phyloP scores from a whole-genome alignment of 2,113 vertebrate species.

The Calyptomena viridis region DNA sequence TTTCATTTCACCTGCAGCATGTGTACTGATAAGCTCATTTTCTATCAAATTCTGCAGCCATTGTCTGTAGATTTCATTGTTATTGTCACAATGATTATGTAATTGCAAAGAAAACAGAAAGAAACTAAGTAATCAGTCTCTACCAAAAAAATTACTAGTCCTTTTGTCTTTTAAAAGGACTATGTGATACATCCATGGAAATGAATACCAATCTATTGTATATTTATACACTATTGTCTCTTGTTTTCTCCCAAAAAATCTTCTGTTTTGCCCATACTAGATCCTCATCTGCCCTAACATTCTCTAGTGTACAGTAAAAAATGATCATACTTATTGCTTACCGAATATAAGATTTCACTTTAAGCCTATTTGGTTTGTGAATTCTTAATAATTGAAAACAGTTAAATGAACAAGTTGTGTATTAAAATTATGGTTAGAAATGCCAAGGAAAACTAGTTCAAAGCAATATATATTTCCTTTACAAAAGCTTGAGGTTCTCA shows the following conservation, averaged over 20 bases:
- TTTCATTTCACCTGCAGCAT: not conserved
- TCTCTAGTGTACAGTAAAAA: not conserved
- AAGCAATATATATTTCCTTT: not conserved
- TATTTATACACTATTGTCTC: not conserved
- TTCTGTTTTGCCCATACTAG: not conserved
- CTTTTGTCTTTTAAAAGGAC: not conserved
- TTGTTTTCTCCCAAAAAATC: not conserved
- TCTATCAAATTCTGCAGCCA: not conserved
- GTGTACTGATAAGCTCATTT: not conserved
- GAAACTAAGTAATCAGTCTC: not conserved
- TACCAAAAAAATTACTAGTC: not conserved
- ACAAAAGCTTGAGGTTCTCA: not conserved
- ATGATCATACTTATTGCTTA: not conserved
- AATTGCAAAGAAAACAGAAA: constrained; percentile 30
- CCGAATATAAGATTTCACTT: not conserved
- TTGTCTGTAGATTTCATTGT: constrained; percentile 19
- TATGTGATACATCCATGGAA: not conserved
- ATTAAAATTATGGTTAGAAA: not conserved
- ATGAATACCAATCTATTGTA: not conserved
- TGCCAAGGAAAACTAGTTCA: not conserved
- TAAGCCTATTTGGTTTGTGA: not conserved
- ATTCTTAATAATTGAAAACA: not conserved
- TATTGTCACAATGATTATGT: constrained; percentile 11
- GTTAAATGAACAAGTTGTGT: not conserved
- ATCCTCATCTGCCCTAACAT: not conserved